Percentiles rank a stretch among this genome's conserved stretches.
Conservation (phyloP, 2,797 vertebrate species). For the Eospalax fontanierii region DNA sequence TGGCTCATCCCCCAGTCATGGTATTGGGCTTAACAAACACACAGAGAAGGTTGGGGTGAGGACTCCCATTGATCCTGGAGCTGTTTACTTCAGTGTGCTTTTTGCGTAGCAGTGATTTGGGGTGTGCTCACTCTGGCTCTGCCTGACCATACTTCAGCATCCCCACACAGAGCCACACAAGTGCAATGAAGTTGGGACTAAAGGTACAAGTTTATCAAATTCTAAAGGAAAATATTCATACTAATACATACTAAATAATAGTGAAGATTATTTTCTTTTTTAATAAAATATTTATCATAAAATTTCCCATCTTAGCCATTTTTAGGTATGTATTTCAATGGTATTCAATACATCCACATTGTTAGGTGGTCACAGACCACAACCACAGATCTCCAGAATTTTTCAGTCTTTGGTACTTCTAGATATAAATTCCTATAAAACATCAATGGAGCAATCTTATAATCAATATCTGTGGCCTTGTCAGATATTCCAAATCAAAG, state of each 20-base stretch:
- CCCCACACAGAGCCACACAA: rapidly evolving
- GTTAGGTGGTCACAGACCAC: neutral
- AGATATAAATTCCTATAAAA: neutral
- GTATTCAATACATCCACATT: rapidly evolving
- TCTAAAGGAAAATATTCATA: neutral
- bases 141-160: neutral
- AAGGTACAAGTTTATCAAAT: neutral
- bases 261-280: neutral
- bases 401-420: neutral
- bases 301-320: neutral
- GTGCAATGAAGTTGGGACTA: neutral
- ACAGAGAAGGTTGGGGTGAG: neutral
- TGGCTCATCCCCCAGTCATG: neutral
- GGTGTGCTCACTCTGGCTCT: no score
- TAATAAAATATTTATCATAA: neutral
- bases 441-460: neutral
- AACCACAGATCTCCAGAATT: neutral
- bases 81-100: rapidly evolving
- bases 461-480: neutral
- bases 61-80: neutral
- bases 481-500: neutral
- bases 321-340: neutral
- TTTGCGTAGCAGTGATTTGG: neutral
- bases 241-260: neutral
- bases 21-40: rapidly evolving